Evolutionary conservation across 2,888 invertebrate species (phyloP).

Genomic region (Trachelus stipa): DNA sequence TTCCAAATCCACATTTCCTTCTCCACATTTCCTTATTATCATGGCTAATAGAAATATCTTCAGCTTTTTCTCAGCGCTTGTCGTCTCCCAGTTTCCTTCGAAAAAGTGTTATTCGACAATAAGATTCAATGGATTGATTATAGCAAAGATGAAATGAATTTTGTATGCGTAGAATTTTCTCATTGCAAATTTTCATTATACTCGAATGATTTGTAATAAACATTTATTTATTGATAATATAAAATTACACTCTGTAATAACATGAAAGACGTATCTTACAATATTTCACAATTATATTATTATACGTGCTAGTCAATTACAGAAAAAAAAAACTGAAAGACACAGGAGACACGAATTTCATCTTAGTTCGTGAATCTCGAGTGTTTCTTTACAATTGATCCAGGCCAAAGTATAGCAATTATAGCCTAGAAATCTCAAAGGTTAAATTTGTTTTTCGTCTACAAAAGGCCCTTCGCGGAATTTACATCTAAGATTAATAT

Average conservation of each 20-base stretch:
- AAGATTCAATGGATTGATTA: not conserved
- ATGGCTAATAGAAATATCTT: too few relatives aligned
- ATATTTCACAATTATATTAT: constrained; percentile 58
- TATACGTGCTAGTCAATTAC: constrained; percentile 15
- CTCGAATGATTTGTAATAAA: constrained; percentile 36
- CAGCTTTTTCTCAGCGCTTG: not conserved
- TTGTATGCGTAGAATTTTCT: not conserved
- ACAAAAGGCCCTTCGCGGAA: not conserved
- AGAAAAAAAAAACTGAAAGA: not conserved
- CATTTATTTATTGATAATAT: constrained; percentile 61
- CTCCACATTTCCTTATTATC: too few relatives aligned
- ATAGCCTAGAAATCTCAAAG: constrained; percentile 6
- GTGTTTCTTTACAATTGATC: constrained; percentile 4
- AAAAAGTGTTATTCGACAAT: not conserved
- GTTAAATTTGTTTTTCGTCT: constrained; percentile 8
- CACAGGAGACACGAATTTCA: constrained; percentile 11
- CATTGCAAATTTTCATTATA: not conserved
- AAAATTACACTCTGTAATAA: constrained; percentile 61
- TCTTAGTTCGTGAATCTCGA: constrained; percentile 6
- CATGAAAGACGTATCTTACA: constrained; percentile 61
- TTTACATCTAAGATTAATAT: constrained; percentile 8
- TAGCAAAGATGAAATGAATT: not conserved
- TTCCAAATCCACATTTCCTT: not conserved
- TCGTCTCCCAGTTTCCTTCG: not conserved
- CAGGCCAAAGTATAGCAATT: not conserved